Evolutionary conservation across 2,888 invertebrate species (phyloP), one percentile per base, ranked within the genome.

Genomic region (Troilus luridus): DNA sequence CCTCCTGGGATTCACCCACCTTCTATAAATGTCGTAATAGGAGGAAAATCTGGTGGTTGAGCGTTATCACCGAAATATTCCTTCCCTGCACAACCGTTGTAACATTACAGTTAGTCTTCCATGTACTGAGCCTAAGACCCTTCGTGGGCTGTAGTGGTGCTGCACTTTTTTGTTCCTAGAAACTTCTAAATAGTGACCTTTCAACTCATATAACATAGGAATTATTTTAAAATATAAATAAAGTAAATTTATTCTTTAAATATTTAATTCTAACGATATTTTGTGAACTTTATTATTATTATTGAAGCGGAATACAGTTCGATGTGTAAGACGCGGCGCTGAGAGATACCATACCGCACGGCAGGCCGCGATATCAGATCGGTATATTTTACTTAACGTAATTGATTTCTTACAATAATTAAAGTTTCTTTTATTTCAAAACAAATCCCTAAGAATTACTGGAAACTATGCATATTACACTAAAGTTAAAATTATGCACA

Each of bases 331-430:
- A 21, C 54, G 56, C 85, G 85, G 85, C 56, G 85, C 85, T 85
- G 3, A 5, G 14, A n/a, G 85, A 85, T 56, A 85, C 85, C 85
- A 85, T 85, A 85, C 56, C 56, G 85, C 85, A 85, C 56, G 41
- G 11, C 85, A 85, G 5, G 56, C 58, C 21, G 8, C 19, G 27
- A 8, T 0, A 72, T 72, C 14, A 24, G 17, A 27, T 77, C 14
- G 11, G 14, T 9, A 77, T n/a, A 77, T 8, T 27, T 24, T 27
- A 67, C 24, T 24, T 67, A 0, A 27, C 24, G 24, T 2, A 0
- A 0, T 67, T 67, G 14, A 0, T 5, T 67, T 67, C 12, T 6
- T 24, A 67, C 14, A 12, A 59, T 67, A 67, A 24, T 24, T 67
- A 27, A 0, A 67, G 24, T 27, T 24, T 11, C 19, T 67, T 27